Conservation (phyloP, 2,888 invertebrate genomes). For the Amaurobius ferox region DNA sequence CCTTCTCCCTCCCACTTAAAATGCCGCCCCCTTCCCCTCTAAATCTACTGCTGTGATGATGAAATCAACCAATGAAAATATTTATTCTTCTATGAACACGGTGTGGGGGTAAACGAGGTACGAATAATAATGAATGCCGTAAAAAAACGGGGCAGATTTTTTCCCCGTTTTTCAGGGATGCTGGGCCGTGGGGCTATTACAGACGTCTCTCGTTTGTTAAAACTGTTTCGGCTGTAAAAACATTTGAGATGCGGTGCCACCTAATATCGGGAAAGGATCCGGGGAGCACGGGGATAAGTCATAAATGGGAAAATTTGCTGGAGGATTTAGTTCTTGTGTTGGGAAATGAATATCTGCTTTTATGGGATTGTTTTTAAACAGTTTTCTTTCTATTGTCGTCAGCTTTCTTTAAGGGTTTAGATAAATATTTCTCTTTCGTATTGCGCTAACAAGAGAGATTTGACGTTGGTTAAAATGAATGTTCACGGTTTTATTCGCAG, state of each 20-base stretch:
- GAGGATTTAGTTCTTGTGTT: not conserved
- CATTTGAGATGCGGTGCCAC: slow-evolving; percentile 53
- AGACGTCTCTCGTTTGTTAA: slow-evolving; percentile 20
- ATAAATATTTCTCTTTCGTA: not conserved
- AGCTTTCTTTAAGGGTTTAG: not conserved
- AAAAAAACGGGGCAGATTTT: slow-evolving; percentile 29
- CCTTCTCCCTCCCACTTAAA: slow-evolving; percentile 31
- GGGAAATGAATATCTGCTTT: not conserved
- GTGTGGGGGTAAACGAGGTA: slow-evolving; percentile 32
- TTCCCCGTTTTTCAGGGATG: not conserved
- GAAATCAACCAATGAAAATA: slow-evolving; percentile 71
- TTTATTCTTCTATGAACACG: slow-evolving; percentile 64
- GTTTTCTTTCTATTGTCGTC: not conserved
- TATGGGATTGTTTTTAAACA: not conserved
- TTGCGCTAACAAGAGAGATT: not conserved
- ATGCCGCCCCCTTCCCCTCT: slow-evolving; percentile 20
- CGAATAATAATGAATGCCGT: slow-evolving; percentile 59
- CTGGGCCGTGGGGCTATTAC: slow-evolving; percentile 57
- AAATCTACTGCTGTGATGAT: slow-evolving; percentile 41
- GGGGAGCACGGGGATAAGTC: slow-evolving; percentile 35
- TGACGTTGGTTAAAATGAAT: too few relatives aligned
- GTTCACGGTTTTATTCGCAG: too few relatives aligned
- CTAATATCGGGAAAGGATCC: slow-evolving; percentile 37
- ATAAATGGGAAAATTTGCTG: not conserved
- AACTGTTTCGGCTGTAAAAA: slow-evolving; percentile 58